Conservation (phyloP, 1,140 invertebrate genomes). For the Chionoecetes opilio region DNA sequence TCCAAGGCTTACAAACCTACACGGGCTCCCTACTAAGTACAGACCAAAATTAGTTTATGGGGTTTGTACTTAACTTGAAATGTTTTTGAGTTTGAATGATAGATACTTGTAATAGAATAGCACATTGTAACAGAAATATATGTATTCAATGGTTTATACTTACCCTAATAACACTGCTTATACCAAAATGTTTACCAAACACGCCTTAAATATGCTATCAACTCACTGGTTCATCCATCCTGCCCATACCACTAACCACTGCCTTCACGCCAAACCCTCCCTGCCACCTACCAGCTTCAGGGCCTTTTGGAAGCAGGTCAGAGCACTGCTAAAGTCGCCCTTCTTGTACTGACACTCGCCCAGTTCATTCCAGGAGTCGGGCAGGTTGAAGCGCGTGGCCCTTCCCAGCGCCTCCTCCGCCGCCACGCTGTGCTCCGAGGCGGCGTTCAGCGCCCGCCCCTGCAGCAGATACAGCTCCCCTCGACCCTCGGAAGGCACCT, state of each 20-base stretch:
- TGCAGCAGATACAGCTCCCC: conserved; percentile 84
- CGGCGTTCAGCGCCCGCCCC: conserved; percentile 91
- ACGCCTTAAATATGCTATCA: too few relatives aligned
- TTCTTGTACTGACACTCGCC: conserved; percentile 96
- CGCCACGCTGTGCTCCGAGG: conserved; percentile 88
- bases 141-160: too few relatives aligned
- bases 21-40: not conserved
- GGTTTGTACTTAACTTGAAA: too few relatives aligned
- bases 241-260: not conserved
- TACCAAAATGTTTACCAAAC: too few relatives aligned
- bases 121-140: too few relatives aligned
- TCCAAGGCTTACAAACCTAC: not conserved
- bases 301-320: conserved; percentile 93
- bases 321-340: conserved; percentile 91
- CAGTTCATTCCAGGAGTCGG: conserved; percentile 94
- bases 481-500: conserved; percentile 48
- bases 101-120: too few relatives aligned
- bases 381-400: conserved; percentile 93
- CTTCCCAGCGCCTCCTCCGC: conserved; percentile 91
- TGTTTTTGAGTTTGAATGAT: too few relatives aligned
- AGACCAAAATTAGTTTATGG: too few relatives aligned
- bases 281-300: conserved; percentile 90
- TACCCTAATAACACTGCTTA: too few relatives aligned
- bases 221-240: too few relatives aligned
- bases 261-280: not conserved